These are phyloP conservation scores for Lichenostomus cassidix DNA, from an alignment of 2,113 vertebrate species.

Conservation along the genomic window DNA sequence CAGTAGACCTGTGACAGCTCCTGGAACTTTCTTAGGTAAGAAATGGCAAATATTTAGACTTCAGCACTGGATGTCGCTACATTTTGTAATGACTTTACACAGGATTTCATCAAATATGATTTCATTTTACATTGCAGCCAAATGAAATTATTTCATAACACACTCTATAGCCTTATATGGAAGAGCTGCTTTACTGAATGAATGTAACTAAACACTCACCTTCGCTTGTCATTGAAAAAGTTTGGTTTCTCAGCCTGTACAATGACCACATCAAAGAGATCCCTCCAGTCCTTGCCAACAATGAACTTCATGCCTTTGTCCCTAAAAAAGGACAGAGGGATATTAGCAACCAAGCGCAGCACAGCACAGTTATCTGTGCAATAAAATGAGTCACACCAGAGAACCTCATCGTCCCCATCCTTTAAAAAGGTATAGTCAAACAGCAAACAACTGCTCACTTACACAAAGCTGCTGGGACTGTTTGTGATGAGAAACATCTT, in stretches of 20 bases:
- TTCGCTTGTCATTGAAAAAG: constrained; percentile 96
- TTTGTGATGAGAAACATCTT: constrained; percentile 99
- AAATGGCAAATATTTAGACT: not conserved
- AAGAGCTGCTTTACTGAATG: not conserved
- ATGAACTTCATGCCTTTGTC: constrained; percentile 96
- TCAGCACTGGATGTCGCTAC: not conserved
- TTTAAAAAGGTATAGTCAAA: not conserved
- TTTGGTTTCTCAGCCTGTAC: constrained; percentile 96
- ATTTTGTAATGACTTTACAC: not conserved
- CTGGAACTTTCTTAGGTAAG: not conserved
- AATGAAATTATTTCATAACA: not conserved
- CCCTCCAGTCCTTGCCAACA: constrained; percentile 95
- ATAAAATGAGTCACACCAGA: not conserved
- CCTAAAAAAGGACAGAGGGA: constrained; percentile 69
- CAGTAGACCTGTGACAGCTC: not conserved
- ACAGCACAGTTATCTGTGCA: not conserved
- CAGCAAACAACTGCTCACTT: constrained; percentile 63
- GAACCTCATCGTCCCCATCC: not conserved
- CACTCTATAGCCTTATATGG: not conserved
- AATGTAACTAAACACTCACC: constrained; percentile 80
- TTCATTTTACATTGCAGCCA: not conserved
- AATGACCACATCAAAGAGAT: constrained; percentile 96
- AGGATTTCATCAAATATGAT: not conserved
- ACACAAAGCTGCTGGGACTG: constrained; percentile 98
- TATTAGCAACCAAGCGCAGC: not conserved